Conservation (phyloP, 1,140 invertebrate genomes). For the Samia ricini region DNA sequence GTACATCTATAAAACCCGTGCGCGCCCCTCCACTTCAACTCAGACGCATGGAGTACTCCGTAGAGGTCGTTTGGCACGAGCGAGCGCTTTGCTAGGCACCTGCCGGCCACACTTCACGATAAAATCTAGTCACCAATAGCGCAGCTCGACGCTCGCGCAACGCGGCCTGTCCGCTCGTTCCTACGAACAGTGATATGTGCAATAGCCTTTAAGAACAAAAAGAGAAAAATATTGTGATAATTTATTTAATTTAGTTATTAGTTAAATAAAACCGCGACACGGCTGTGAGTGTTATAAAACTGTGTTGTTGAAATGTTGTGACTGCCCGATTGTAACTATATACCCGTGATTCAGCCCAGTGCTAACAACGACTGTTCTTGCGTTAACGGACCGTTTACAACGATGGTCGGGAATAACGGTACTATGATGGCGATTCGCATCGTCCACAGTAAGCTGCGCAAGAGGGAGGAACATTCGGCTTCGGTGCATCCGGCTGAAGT, state of each 20-base stretch:
- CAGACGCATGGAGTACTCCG: constrained; percentile 79
- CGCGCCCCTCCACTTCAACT: constrained; percentile 70
- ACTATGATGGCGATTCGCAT: constrained; percentile 91
- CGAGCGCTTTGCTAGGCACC: constrained; percentile 79
- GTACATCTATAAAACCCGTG: constrained; percentile 74
- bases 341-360: constrained; percentile 72
- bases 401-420: constrained; percentile 88
- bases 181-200: constrained; percentile 77
- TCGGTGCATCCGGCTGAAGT: constrained; percentile 82
- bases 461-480: constrained; percentile 86
- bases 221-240: constrained; percentile 77
- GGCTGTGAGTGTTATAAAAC: constrained; percentile 71
- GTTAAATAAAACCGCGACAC: constrained; percentile 61
- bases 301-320: constrained; percentile 73
- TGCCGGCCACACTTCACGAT: constrained; percentile 73
- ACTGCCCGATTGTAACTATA: constrained; percentile 73
- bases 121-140: constrained; percentile 76
- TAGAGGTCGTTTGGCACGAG: constrained; percentile 80
- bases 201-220: constrained; percentile 71
- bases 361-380: constrained; percentile 66
- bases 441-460: constrained; percentile 91
- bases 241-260: constrained; percentile 75
- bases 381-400: constrained; percentile 58
- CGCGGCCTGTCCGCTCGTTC: constrained; percentile 73
- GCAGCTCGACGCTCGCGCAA: constrained; percentile 67